Evolutionary conservation across 2,797 vertebrate species (phyloP), one percentile per base, ranked within the genome.

Genomic region (Serranus cabrilla): DNA sequence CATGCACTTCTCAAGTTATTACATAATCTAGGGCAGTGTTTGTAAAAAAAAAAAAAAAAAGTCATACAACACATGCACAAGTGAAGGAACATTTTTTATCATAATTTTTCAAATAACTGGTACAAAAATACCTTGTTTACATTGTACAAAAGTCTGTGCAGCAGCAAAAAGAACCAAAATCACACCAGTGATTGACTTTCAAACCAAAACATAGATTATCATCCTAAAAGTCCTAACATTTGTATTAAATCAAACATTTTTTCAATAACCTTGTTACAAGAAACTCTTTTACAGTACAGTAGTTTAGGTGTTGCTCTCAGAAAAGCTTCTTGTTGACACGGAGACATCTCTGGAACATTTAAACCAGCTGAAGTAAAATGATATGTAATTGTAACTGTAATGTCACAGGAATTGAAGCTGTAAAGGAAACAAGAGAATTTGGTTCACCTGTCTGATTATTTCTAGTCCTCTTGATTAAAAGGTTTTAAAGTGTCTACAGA

Each of bases 61-160:
- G 3, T 40, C n/a, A 61, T 23, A 18, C 79, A 62, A 73, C 45
- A 74, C 25, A 57, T 21, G 73, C 17, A 63, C 64, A 72, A 51
- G 20, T 54, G 14, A 73, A 70, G 37, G 51, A 60, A 43, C 25
- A 71, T 47, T 83, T 9, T 18, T 45, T 27, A 3, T 46, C 68
- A 12, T 49, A 4, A 55, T 58, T 45, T 18, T 27, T 58, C 7
- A 75, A 51, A 58, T 66, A 68, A 68, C 13, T 69, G 52, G 49
- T 77, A 81, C 63, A 79, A 82, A 75, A 77, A 69, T 61, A 79
- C 54, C 66, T 18, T 52, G 10, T 55, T 74, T 46, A 67, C 23
- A 65, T 13, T 77, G 76, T 78, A 85, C 58, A 89, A 85, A 85
- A 70, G 13, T 71, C n/a, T 87, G 64, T 81, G 79, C 65, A 86